Evolutionary conservation across 2,113 vertebrate genomes (phyloP).

Genomic region (Scopus umbretta): DNA sequence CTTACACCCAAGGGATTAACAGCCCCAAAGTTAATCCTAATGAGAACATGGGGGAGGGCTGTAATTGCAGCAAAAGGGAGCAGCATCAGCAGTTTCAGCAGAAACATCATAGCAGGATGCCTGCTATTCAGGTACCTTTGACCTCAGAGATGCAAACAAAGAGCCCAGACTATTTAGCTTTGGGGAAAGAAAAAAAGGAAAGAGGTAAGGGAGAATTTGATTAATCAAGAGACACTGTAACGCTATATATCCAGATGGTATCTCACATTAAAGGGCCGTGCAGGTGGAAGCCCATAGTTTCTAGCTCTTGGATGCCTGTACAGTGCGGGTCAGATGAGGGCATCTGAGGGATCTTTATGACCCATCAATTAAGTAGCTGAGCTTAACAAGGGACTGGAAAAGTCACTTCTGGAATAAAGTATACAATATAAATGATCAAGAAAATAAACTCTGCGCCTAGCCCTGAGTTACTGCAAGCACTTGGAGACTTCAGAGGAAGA

Average conservation of each 20-base stretch:
- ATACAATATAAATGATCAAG: background rate
- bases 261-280: background rate
- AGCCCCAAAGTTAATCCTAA: background rate
- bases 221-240: background rate
- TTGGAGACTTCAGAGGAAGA: background rate
- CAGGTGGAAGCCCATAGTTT: background rate
- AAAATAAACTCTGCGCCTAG: background rate
- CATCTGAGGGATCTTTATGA: background rate
- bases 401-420: background rate
- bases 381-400: background rate
- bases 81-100: background rate
- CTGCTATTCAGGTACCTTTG: background rate
- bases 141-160: background rate
- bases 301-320: background rate
- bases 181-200: background rate
- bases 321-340: background rate
- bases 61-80: background rate
- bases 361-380: background rate
- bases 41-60: fast-evolving
- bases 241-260: background rate
- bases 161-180: background rate
- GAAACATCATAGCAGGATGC: background rate
- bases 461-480: background rate
- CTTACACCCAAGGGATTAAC: background rate
- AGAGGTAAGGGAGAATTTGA: background rate